These are phyloP conservation scores for Heteractis magnifica DNA, from an alignment of 92 coral and sea anemone genomes.

Conservation along the genomic window DNA sequence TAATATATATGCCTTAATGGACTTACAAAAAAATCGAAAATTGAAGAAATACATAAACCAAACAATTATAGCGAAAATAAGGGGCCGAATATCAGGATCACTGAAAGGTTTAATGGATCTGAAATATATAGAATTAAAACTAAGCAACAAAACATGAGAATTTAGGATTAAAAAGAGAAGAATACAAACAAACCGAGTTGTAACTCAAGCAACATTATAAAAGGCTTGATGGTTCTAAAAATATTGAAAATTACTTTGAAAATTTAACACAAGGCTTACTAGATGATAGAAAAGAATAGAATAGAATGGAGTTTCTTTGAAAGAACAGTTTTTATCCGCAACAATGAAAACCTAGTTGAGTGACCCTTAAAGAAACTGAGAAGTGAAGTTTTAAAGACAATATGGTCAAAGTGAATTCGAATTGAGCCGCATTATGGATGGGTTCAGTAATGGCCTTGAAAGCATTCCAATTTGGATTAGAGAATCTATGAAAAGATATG, in stretches of 20 bases:
- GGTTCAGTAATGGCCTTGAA: constrained; percentile 26
- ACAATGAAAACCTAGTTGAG: background rate
- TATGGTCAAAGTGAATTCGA: constrained; percentile 7
- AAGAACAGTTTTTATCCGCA: background rate
- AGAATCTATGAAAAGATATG: constrained; percentile 10
- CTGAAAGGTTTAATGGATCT: background rate
- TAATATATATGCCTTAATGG: too few species aligned
- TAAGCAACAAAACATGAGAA: background rate
- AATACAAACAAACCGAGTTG: constrained; percentile 1
- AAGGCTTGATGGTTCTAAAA: constrained; percentile 27
- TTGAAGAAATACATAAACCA: background rate
- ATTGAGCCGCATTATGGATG: constrained; percentile 5
- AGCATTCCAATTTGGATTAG: constrained; percentile 25
- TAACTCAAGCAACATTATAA: constrained; percentile 11
- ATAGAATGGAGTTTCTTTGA: background rate
- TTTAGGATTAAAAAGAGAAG: background rate
- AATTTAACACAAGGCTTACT: background rate
- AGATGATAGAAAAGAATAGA: background rate
- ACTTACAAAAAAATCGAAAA: background rate
- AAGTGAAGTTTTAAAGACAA: background rate
- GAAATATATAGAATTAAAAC: background rate
- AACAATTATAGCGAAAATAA: background rate
- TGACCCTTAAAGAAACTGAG: background rate
- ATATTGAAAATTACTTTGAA: constrained; percentile 7
- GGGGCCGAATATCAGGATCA: background rate